Base-by-base conservation (phyloP, 2,113 vertebrate species). In the Tretioscincus oriximinensis region DNA sequence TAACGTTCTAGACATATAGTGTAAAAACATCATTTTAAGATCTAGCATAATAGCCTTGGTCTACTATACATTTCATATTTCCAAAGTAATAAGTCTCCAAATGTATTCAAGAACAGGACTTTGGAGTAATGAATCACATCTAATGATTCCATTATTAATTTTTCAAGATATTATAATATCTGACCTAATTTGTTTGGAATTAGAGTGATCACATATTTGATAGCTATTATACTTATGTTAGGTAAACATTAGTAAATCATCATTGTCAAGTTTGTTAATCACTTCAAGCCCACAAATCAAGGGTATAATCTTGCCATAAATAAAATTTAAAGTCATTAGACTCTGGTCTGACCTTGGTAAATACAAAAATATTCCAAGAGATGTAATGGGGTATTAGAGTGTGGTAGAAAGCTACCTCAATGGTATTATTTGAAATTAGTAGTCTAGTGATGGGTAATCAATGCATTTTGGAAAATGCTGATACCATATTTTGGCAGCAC, bases 131-230 rank as follows among this genome's bases (percentile, higher is more conserved):
- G 86, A 90, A 78, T 63, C 83, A 84, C 18, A 82, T 83, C 81
- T 86, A 87, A 87, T 85, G 72, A 68, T 26, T 68, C 68, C 35
- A 67, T 66, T 83, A 89, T 89, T 89, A 89, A 26, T 81, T 86
- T 91, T 89, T 91, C 76, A 51, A 20, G 73, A 61, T 84, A 73
- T 80, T 73, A 61, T 82, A 83, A 84, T 88, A 75, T 91, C 80
- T 81, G 64, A 88, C 79, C 9, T 67, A 81, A 85, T 81, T 82
- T 85, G 61, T 91, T 89, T 86, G 29, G 86, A 87, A 91, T 88
- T 86, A 82, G 88, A 66, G 82, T 85, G 82, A 71, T 81, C 81
- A 81, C 84, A 79, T 88, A 66, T 49, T 88, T 88, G 85, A 81
- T 58, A 82, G 47, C 78, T 87, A 83, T 88, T 51, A 35, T 60